These are phyloP conservation scores for Palythoa caribaeorum DNA, from an alignment of 92 coral and sea anemone species.

Conservation along the genomic window DNA sequence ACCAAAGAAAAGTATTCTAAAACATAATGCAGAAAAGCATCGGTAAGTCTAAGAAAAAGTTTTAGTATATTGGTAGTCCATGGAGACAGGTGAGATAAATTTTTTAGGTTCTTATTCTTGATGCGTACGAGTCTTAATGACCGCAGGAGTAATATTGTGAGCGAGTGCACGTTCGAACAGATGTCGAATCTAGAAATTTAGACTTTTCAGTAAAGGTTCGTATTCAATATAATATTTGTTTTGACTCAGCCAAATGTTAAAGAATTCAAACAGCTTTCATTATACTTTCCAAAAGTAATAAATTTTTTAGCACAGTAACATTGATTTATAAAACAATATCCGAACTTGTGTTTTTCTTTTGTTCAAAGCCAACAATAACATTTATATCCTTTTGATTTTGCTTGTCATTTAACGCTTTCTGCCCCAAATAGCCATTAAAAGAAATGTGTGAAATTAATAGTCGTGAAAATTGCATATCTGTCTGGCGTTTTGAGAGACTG, in stretches of 20 bases:
- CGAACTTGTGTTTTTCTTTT: not conserved
- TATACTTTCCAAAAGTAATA: not conserved
- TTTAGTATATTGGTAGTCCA: not conserved
- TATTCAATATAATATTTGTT: not conserved
- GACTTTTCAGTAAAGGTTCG: not conserved
- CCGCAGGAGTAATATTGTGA: not conserved
- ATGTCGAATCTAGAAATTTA: not conserved
- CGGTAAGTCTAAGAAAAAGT: slow-evolving; percentile 72
- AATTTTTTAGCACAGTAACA: not conserved
- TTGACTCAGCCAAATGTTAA: not conserved
- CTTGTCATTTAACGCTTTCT: not conserved
- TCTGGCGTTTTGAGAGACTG: not conserved
- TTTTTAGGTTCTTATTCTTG: not conserved
- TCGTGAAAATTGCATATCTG: not conserved
- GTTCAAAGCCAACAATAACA: slow-evolving; percentile 23
- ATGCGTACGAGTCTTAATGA: not conserved
- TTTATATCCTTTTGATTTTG: not conserved
- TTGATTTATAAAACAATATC: not conserved
- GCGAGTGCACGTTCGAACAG: slow-evolving; percentile 26
- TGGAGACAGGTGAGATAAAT: not conserved
- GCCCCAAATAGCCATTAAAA: not conserved
- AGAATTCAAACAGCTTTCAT: not conserved
- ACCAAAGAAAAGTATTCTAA: slow-evolving; percentile 83
- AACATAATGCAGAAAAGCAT: slow-evolving; percentile 88
- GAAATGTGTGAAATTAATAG: slow-evolving; percentile 8